A percentile compares a stretch with the other conserved stretches of the same genome.
phyloP scores from a whole-genome alignment of 2,797 vertebrate species.

The Falco novaeseelandiae region DNA sequence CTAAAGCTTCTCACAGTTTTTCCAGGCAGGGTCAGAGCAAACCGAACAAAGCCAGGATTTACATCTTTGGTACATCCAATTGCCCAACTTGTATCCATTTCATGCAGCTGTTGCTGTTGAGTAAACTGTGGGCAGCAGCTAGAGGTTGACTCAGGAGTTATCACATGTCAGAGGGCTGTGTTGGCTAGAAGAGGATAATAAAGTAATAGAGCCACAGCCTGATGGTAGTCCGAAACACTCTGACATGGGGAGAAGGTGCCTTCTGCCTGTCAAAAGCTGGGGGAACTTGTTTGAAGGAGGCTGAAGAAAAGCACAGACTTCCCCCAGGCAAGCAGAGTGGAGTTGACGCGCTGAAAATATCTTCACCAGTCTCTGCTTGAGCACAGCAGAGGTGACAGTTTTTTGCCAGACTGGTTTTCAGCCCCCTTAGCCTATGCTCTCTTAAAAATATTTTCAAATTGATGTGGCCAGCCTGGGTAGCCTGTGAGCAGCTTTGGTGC shows the following conservation, averaged over 20 bases:
- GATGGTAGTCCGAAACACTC: neutral
- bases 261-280: neutral
- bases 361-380: neutral
- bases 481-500: neutral
- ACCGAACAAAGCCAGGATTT: conserved; percentile 56
- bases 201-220: neutral
- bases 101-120: conserved; percentile 66
- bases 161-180: conserved; percentile 14
- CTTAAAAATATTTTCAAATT: neutral
- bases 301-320: neutral
- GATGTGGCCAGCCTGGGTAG: neutral
- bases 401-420: neutral
- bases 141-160: conserved; percentile 54
- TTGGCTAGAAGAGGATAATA: neutral
- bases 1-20: conserved; percentile 56
- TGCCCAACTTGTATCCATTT: conserved; percentile 60
- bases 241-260: neutral
- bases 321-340: neutral
- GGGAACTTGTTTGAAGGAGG: neutral
- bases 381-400: neutral
- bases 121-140: conserved; percentile 61
- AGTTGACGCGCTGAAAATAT: accelerated
- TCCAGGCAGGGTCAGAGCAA: conserved; percentile 57
- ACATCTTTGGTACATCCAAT: conserved; percentile 39
- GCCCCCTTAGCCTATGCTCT: neutral